Conservation (phyloP, 2,797 vertebrate genomes). For the Ispidina lecontei region DNA sequence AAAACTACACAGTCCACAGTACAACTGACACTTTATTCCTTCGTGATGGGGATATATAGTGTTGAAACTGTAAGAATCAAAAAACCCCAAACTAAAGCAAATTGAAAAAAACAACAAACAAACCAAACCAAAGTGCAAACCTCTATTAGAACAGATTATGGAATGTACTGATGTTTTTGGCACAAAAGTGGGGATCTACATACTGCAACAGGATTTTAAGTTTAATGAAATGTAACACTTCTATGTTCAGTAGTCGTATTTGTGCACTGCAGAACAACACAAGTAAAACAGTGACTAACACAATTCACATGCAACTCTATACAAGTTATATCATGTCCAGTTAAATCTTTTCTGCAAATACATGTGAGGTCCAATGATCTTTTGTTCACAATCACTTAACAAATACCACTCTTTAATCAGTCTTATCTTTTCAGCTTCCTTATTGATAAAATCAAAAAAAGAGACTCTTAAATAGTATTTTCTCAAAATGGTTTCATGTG, state of each 20-base stretch:
- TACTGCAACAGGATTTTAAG: constrained; percentile 26
- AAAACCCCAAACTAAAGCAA: constrained; percentile 1
- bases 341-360: constrained; percentile 61
- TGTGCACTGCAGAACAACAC: constrained; percentile 69
- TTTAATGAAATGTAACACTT: constrained; percentile 47
- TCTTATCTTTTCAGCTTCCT: constrained; percentile 52
- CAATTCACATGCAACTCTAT: constrained; percentile 72
- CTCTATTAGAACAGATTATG: constrained; percentile 60
- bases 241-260: constrained; percentile 53
- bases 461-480: constrained; percentile 48
- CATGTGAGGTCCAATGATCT: constrained; percentile 46
- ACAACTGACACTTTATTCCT: constrained; percentile 81
- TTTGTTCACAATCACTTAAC: constrained; percentile 67
- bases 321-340: constrained; percentile 65
- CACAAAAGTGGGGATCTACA: constrained; percentile 69
- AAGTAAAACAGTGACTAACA: constrained; percentile 67
- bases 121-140: constrained; percentile 43
- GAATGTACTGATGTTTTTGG: constrained; percentile 75
- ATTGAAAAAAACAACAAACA: no score
- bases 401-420: constrained; percentile 37
- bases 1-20: constrained; percentile 17
- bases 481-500: constrained; percentile 5
- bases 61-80: constrained; percentile 68
- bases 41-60: constrained; percentile 59
- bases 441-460: constrained; percentile 52